phyloP scores from a whole-genome alignment of 2,797 vertebrate genomes.

The Oreochromis mossambicus region DNA sequence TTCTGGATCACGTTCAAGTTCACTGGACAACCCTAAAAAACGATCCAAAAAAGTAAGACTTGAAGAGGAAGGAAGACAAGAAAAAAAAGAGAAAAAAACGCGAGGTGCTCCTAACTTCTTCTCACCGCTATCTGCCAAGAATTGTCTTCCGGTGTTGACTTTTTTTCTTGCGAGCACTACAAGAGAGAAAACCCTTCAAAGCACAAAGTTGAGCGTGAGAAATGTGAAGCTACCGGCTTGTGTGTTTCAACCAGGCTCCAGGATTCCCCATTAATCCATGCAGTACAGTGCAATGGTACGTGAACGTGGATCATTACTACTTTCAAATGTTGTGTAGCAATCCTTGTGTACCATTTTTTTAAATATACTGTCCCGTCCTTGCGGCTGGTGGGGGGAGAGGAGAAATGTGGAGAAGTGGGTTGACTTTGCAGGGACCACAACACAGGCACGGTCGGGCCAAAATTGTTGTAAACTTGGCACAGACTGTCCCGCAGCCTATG shows the following conservation, averaged over 20 bases:
- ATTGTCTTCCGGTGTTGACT: slow-evolving; percentile 80
- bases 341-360: slow-evolving; percentile 7
- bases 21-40: slow-evolving; percentile 66
- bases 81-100: slow-evolving; percentile 51
- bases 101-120: slow-evolving; percentile 75
- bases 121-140: slow-evolving; percentile 78
- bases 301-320: slow-evolving; percentile 66
- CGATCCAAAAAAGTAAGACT: slow-evolving; percentile 72
- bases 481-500: slow-evolving; percentile 71
- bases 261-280: slow-evolving; percentile 79
- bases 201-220: slow-evolving; percentile 77
- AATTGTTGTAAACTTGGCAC: slow-evolving; percentile 78
- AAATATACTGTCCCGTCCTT: neutral
- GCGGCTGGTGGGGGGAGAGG: neutral
- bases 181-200: slow-evolving; percentile 68
- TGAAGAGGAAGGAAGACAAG: slow-evolving; percentile 75
- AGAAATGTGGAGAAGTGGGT: slow-evolving; percentile 21
- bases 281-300: slow-evolving; percentile 85
- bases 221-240: slow-evolving; percentile 80
- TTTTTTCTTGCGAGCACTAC: slow-evolving; percentile 62
- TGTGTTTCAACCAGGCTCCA: slow-evolving; percentile 72
- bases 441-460: slow-evolving; percentile 72
- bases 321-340: slow-evolving; percentile 56
- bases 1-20: slow-evolving; percentile 82
- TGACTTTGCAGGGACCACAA: slow-evolving; percentile 59